Conservation (phyloP, 2,888 invertebrate genomes). For the Aleiodes alternator region DNA sequence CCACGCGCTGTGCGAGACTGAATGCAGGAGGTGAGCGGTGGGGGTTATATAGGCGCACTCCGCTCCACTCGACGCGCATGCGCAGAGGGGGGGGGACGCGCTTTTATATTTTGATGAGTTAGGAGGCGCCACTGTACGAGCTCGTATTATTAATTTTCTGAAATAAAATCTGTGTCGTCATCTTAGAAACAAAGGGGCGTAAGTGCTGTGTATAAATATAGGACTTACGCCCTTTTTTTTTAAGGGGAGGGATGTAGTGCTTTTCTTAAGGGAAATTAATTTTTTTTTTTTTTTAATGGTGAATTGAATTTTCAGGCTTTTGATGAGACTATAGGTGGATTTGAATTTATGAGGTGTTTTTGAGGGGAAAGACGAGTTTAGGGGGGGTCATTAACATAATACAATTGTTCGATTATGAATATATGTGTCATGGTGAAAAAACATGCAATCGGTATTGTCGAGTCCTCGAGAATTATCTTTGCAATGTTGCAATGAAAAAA, state of each 20-base stretch:
- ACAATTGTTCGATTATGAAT: conserved; percentile 21
- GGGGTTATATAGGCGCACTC: conserved; percentile 1
- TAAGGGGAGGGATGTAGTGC: no score
- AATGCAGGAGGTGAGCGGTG: not conserved
- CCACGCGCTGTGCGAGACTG: not conserved
- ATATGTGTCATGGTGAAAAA: conserved; percentile 19
- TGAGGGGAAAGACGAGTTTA: no score
- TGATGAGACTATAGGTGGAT: not conserved
- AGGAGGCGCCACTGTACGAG: conserved; percentile 24
- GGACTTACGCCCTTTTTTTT: no score
- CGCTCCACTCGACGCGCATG: not conserved
- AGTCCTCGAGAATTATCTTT: conserved; percentile 9
- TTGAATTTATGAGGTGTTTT: no score
- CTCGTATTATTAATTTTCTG: no score
- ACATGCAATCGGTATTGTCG: not conserved
- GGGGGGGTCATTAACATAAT: not conserved
- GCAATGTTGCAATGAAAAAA: not conserved
- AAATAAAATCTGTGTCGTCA: no score
- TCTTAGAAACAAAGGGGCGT: no score
- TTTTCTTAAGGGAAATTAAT: not conserved
- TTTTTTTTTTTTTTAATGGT: not conserved
- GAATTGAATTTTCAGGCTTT: not conserved
- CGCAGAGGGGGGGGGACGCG: not conserved
- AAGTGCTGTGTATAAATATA: no score
- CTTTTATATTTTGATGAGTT: not conserved